A percentile compares a stretch with the other conserved stretches of the same genome.
Conservation (phyloP, 2,797 vertebrate genomes). For the Neomorphus geoffroyi region DNA sequence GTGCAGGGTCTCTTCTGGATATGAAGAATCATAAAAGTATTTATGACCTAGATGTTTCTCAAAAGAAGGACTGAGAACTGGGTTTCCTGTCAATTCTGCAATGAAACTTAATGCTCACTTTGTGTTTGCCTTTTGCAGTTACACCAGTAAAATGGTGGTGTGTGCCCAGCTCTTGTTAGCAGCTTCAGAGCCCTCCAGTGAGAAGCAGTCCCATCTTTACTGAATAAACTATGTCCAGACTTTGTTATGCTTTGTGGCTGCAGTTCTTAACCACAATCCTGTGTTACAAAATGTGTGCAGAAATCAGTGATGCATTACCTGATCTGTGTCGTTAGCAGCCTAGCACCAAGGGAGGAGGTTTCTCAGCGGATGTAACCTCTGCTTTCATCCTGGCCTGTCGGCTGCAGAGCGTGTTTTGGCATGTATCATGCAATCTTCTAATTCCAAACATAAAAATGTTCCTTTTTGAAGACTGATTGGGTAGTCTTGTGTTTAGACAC, state of each 20-base stretch:
- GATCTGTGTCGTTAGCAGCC: neutral
- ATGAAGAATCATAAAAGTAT: neutral
- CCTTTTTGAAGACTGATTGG: neutral
- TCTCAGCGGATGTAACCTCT: neutral
- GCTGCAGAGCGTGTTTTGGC: neutral
- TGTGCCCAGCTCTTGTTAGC: neutral
- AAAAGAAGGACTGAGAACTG: neutral
- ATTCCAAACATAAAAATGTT: neutral
- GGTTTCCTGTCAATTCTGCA: neutral
- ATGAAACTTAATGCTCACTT: neutral
- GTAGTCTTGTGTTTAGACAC: neutral
- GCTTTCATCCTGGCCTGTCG: neutral
- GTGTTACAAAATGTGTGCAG: neutral
- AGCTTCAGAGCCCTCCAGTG: neutral
- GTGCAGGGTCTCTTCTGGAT: neutral
- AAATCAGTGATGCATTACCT: neutral
- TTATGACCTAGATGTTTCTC: neutral
- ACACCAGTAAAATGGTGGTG: neutral
- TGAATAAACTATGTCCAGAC: neutral
- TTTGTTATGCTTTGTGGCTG: conserved; percentile 1
- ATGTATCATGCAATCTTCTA: neutral
- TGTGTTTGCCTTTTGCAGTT: neutral
- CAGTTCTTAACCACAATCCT: neutral
- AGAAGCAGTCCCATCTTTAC: neutral
- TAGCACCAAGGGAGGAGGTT: neutral